These are phyloP conservation scores for Drosophila nigricruria DNA, from an alignment of 2,888 invertebrate genomes.

Conservation along the genomic window DNA sequence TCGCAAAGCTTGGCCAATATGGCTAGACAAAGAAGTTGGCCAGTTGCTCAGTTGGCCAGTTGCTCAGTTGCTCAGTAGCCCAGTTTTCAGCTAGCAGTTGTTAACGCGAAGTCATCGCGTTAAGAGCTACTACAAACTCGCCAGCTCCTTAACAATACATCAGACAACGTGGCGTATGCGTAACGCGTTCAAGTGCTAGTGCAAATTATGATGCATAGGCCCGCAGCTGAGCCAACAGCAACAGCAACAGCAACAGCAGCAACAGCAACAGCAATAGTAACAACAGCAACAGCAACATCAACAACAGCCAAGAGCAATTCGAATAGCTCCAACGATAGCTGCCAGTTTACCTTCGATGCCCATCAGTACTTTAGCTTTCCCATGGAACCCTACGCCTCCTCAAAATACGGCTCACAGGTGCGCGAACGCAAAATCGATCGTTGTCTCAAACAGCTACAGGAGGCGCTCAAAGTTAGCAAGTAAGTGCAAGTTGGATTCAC, in stretches of 20 bases:
- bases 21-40: constrained; percentile 58
- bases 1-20: constrained; percentile 40
- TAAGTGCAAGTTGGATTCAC: constrained; percentile 40
- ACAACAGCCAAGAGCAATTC: background rate
- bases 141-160: background rate
- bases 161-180: constrained; percentile 57
- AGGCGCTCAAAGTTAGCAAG: constrained; percentile 64
- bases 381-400: constrained; percentile 54
- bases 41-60: constrained; percentile 23
- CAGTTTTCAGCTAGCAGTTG: constrained; percentile 56
- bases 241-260: background rate
- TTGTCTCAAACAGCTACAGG: constrained; percentile 76
- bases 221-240: constrained; percentile 11
- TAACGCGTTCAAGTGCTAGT: constrained; percentile 28
- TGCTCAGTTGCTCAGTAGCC: constrained; percentile 15
- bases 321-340: constrained; percentile 2
- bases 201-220: constrained; percentile 34
- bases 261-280: background rate
- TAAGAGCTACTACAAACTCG: constrained; percentile 39
- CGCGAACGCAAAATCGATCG: constrained; percentile 82
- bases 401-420: constrained; percentile 81
- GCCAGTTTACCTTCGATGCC: constrained; percentile 63
- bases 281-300: background rate
- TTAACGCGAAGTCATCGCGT: constrained; percentile 55
- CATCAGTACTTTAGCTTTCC: constrained; percentile 61